phyloP scores from a whole-genome alignment of 2,113 vertebrate genomes.

The Thamnaconus septentrionalis region DNA sequence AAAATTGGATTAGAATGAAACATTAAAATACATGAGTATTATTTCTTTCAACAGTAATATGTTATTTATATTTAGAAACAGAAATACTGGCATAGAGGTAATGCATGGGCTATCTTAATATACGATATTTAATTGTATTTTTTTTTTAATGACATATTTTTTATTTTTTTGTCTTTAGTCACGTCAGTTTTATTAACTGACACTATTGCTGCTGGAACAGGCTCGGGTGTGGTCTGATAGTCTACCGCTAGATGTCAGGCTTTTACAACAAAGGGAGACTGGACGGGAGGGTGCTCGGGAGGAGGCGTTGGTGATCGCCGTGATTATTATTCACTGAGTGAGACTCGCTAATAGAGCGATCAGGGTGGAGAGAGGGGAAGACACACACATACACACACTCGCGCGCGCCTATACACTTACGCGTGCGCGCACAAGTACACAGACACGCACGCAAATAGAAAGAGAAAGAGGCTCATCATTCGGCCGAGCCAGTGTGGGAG shows the following conservation, averaged over 20 bases:
- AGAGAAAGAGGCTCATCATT: background rate
- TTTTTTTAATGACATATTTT: too few species aligned
- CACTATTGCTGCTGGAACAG: background rate
- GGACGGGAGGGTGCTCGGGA: background rate
- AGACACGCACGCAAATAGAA: constrained; percentile 18
- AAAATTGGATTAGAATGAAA: too few species aligned
- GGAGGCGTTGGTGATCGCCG: constrained; percentile 25
- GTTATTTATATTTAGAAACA: too few species aligned
- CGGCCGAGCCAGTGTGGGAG: constrained; percentile 6
- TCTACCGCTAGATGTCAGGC: constrained; percentile 58
- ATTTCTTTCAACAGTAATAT: too few species aligned
- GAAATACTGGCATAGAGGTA: too few species aligned
- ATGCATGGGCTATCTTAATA: too few species aligned
- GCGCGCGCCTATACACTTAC: too few species aligned
- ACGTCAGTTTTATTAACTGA: background rate
- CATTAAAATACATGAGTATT: too few species aligned
- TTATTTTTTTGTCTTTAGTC: background rate
- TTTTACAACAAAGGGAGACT: constrained; percentile 1
- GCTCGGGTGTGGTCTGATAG: background rate
- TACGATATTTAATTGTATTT: too few species aligned
- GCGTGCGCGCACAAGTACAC: background rate
- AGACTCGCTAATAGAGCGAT: constrained; percentile 36
- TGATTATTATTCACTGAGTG: constrained; percentile 53
- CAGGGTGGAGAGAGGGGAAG: constrained; percentile 19
- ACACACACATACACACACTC: background rate